A percentile compares a stretch with the other conserved stretches of the same genome.
These are phyloP conservation scores for Calypte anna DNA, from an alignment of 2,113 vertebrate genomes.

Conservation along the genomic window DNA sequence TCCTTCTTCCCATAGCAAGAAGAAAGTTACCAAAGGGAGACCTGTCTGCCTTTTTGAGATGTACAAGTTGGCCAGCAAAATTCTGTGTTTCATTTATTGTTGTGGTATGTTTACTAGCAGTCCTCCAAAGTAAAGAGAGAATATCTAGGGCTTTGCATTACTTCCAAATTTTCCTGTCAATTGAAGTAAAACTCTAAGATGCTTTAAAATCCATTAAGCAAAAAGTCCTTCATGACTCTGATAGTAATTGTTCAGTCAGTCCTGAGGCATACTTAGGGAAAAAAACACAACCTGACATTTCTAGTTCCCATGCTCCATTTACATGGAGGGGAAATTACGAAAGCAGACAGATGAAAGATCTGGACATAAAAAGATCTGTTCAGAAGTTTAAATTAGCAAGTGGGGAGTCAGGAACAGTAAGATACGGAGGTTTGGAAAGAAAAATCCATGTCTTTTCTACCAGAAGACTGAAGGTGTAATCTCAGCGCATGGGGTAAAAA, in stretches of 20 bases:
- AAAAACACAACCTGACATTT: neutral
- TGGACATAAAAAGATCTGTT: neutral
- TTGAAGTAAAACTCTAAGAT: conserved; percentile 29
- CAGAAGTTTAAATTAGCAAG: neutral
- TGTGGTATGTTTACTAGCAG: neutral
- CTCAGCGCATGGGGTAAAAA: neutral
- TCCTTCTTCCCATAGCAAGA: neutral
- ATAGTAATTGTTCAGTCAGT: conserved; percentile 4
- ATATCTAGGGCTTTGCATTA: neutral
- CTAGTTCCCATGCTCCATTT: neutral
- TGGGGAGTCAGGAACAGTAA: neutral
- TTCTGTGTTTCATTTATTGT: neutral
- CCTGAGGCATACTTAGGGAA: neutral
- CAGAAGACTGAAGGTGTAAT: neutral
- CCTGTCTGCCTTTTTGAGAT: neutral
- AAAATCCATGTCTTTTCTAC: neutral
- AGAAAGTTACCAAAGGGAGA: neutral
- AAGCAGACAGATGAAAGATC: neutral
- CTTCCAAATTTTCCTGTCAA: conserved; percentile 16
- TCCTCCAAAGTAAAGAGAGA: neutral
- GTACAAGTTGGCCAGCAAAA: neutral
- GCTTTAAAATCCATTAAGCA: conserved; percentile 33
- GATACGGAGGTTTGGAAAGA: neutral
- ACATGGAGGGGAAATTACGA: neutral
- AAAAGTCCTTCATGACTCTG: conserved; percentile 3